Evolutionary conservation across 2,113 vertebrate species (phyloP).

Genomic region (Nipponia nippon): DNA sequence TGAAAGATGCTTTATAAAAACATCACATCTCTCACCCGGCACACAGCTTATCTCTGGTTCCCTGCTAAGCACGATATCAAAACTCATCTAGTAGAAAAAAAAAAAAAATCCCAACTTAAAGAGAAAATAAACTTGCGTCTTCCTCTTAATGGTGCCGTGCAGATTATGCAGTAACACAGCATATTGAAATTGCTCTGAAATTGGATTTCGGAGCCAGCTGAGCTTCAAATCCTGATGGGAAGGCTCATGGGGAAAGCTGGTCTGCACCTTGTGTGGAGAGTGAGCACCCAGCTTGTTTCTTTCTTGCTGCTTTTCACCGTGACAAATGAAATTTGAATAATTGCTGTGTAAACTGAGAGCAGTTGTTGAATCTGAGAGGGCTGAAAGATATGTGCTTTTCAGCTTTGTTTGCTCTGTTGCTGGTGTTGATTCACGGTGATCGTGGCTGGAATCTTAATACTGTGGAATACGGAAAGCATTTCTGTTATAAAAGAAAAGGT

Average conservation of each 20-base stretch:
- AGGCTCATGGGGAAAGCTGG: not conserved
- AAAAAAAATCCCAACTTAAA: not conserved
- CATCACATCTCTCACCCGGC: not conserved
- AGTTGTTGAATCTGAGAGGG: not conserved
- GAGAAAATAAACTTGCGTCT: not conserved
- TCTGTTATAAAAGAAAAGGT: rapidly evolving
- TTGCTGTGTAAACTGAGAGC: conserved; percentile 31
- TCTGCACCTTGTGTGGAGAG: not conserved
- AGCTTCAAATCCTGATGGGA: not conserved
- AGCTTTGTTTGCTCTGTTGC: not conserved
- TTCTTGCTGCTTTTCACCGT: not conserved
- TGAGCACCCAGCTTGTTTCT: not conserved
- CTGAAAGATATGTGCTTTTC: not conserved
- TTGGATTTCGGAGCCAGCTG: not conserved
- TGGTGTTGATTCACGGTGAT: rapidly evolving
- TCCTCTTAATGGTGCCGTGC: not conserved
- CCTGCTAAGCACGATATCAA: not conserved
- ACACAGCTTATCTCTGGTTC: not conserved
- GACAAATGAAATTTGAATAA: conserved; percentile 34
- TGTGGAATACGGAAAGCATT: rapidly evolving
- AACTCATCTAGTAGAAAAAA: not conserved
- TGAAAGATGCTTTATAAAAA: conserved; percentile 28
- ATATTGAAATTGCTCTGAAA: not conserved
- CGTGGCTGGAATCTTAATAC: not conserved
- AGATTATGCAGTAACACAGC: not conserved